Conservation (phyloP, 2,113 vertebrate species). For the Sinocyclocheilus rhinocerous region DNA sequence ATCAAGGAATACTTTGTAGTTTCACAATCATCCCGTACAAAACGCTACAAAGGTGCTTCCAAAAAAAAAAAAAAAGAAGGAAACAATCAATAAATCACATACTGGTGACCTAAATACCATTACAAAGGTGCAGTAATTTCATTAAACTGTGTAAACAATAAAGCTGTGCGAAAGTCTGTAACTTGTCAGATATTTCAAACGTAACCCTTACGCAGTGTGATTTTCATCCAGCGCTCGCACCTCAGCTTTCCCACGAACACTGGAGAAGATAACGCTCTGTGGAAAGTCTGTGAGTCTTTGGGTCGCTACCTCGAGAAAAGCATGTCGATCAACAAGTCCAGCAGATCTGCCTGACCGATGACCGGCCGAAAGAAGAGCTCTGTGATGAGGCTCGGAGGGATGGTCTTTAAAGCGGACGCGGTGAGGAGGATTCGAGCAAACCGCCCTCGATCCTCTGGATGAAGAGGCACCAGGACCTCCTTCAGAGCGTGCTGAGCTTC, state of each 20-base stretch:
- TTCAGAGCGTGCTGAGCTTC: constrained; percentile 86
- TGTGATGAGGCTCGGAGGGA: constrained; percentile 80
- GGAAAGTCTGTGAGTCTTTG: neutral
- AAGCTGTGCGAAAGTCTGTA: constrained; percentile 3
- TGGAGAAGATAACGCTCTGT: neutral
- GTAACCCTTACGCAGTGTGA: neutral
- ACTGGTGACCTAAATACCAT: constrained; percentile 55
- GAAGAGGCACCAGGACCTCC: constrained; percentile 80
- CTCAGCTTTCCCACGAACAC: neutral
- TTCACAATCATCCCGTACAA: neutral
- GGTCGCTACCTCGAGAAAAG: constrained; percentile 72
- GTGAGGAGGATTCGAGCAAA: constrained; percentile 81
- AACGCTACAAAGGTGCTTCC: neutral
- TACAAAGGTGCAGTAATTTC: constrained; percentile 41
- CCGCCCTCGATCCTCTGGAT: constrained; percentile 74
- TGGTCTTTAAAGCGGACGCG: constrained; percentile 78
- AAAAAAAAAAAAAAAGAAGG: neutral
- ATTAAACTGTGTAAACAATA: constrained; percentile 41
- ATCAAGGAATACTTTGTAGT: neutral
- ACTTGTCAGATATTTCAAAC: neutral
- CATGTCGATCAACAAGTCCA: constrained; percentile 84
- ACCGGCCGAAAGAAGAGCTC: constrained; percentile 90
- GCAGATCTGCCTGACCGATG: constrained; percentile 82
- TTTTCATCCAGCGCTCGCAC: neutral
- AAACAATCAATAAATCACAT: constrained; percentile 44